Evolutionary conservation across 1,140 invertebrate species (phyloP).

Genomic region (Steinernema feltiae): DNA sequence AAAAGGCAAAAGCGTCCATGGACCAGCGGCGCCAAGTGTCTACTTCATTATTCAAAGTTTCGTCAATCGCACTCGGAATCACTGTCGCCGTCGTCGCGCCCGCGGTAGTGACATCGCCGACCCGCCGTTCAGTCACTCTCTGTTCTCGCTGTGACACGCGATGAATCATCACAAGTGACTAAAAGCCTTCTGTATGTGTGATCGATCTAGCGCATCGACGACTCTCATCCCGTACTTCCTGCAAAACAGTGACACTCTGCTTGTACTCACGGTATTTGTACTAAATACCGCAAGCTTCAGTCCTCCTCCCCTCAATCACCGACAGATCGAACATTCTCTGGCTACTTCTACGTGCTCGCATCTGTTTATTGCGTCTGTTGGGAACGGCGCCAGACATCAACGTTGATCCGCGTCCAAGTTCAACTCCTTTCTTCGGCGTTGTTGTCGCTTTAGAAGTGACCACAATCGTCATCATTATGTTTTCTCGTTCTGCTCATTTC

Average conservation of each 20-base stretch:
- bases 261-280: background rate
- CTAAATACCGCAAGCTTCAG: background rate
- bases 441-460: background rate
- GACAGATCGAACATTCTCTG: background rate
- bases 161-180: conserved; percentile 5
- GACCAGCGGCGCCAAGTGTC: background rate
- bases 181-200: conserved; percentile 10
- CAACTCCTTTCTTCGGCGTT: background rate
- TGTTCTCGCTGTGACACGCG: background rate
- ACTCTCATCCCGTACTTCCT: conserved; percentile 1
- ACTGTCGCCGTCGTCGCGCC: background rate
- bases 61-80: background rate
- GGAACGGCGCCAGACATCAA: too few species aligned
- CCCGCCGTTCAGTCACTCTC: background rate
- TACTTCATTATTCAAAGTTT: background rate
- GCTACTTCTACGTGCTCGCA: too few species aligned
- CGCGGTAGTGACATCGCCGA: background rate
- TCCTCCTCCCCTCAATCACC: background rate
- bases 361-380: too few species aligned
- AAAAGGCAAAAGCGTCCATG: background rate
- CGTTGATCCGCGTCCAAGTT: too few species aligned
- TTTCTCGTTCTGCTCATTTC: background rate
- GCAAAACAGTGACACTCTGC: conserved; percentile 1
- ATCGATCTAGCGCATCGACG: background rate
- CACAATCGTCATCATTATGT: background rate